A percentile compares a stretch with the other conserved stretches of the same genome.
These are phyloP conservation scores for Philotrypesis tridentata DNA, from an alignment of 1,140 invertebrate genomes.

Conservation along the genomic window DNA sequence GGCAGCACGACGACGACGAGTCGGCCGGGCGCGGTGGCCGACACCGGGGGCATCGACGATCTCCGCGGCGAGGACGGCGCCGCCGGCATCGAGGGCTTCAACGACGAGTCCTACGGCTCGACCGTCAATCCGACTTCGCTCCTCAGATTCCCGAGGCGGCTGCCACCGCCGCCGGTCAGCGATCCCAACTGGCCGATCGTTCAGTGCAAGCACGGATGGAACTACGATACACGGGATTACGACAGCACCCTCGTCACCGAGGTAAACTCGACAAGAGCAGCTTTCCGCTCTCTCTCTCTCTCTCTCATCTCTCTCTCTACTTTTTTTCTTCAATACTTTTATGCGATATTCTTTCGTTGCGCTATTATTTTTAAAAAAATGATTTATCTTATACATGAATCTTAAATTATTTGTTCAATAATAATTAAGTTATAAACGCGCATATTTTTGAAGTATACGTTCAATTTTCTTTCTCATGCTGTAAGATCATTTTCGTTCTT, in stretches of 20 bases:
- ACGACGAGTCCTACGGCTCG: slow-evolving; percentile 22
- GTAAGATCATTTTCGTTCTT: too few species aligned
- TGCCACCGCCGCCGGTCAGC: slow-evolving; percentile 64
- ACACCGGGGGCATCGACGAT: neutral
- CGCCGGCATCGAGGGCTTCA: slow-evolving; percentile 30
- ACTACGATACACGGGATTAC: slow-evolving; percentile 73
- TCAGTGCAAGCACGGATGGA: slow-evolving; percentile 74
- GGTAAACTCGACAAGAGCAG: slow-evolving; percentile 67
- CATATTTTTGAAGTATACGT: too few species aligned
- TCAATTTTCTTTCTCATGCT: too few species aligned
- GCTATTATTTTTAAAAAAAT: too few species aligned
- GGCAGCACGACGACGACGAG: slow-evolving; percentile 45
- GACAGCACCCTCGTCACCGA: slow-evolving; percentile 76
- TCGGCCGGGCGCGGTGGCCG: neutral
- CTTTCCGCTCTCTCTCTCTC: neutral
- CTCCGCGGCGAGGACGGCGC: neutral
- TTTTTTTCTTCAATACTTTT: too few species aligned
- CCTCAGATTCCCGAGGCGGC: slow-evolving; percentile 50
- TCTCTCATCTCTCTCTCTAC: neutral
- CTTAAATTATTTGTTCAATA: too few species aligned
- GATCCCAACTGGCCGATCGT: slow-evolving; percentile 64
- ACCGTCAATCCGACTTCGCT: slow-evolving; percentile 50
- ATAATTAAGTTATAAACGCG: too few species aligned
- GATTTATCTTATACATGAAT: too few species aligned
- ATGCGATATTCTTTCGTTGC: too few species aligned